These are phyloP conservation scores for Babylonia areolata DNA, from an alignment of 1,140 invertebrate species.

Conservation along the genomic window DNA sequence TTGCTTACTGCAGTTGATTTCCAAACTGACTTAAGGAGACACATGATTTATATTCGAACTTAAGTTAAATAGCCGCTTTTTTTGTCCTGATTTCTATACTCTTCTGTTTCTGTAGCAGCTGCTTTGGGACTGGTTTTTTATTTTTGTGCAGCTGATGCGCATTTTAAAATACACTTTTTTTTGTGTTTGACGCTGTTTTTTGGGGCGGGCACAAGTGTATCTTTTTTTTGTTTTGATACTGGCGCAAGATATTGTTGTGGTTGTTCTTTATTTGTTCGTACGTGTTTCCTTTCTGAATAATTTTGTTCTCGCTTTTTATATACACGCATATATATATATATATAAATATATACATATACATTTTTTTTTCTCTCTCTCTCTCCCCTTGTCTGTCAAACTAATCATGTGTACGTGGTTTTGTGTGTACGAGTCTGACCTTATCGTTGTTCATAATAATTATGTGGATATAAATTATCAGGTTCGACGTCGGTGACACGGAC, in stretches of 20 bases:
- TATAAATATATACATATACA: no score
- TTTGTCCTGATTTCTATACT: no score
- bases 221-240: not conserved
- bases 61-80: no score
- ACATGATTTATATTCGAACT: no score
- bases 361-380: not conserved
- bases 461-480: conserved; percentile 22
- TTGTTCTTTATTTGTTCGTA: not conserved
- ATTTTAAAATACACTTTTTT: not conserved
- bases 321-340: no score
- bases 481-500: not conserved
- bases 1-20: no score
- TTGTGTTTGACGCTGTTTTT: not conserved
- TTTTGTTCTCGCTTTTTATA: no score
- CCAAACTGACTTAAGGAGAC: no score
- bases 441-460: conserved; percentile 26
- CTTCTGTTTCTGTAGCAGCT: not conserved
- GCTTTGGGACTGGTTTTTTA: not conserved
- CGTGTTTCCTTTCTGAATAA: not conserved
- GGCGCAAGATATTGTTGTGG: no score
- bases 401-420: conserved; percentile 19
- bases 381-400: not conserved
- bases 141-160: not conserved
- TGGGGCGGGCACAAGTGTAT: not conserved
- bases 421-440: conserved; percentile 35